Conservation (phyloP, 2,888 invertebrate genomes). For the Antheraea assamensis region DNA sequence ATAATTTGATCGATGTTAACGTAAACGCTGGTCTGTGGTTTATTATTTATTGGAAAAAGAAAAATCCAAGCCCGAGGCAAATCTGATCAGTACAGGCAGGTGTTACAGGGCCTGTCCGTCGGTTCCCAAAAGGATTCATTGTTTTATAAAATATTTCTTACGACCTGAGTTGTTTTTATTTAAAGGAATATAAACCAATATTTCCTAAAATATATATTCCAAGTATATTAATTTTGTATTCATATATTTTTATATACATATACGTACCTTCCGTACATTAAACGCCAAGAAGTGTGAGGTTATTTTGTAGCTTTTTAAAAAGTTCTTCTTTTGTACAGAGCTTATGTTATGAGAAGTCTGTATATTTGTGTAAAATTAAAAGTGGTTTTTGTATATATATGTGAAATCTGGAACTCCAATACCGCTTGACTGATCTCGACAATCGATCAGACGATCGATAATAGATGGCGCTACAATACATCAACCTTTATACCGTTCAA, state of each 20-base stretch:
- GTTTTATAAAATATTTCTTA: slow-evolving; percentile 51
- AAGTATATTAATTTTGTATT: slow-evolving; percentile 17
- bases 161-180: slow-evolving; percentile 42
- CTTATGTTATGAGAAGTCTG: neutral
- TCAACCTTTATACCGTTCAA: too few relatives aligned
- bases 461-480: too few relatives aligned
- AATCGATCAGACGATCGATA: too few relatives aligned
- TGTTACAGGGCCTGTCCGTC: slow-evolving; percentile 35
- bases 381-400: too few relatives aligned
- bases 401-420: too few relatives aligned
- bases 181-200: slow-evolving; percentile 38
- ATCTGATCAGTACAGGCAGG: slow-evolving; percentile 37
- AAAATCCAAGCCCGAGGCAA: slow-evolving; percentile 31
- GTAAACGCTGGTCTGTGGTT: slow-evolving; percentile 31
- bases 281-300: neutral
- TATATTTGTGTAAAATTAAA: too few relatives aligned
- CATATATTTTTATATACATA: too few relatives aligned
- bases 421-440: too few relatives aligned
- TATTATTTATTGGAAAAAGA: slow-evolving; percentile 60
- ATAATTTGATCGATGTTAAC: neutral
- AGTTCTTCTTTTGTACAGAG: neutral
- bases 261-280: neutral
- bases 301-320: neutral
- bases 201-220: slow-evolving; percentile 27
- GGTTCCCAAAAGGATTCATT: slow-evolving; percentile 37